Base-by-base conservation (phyloP, 2,888 invertebrate species). In the Frankliniella intonsa region DNA sequence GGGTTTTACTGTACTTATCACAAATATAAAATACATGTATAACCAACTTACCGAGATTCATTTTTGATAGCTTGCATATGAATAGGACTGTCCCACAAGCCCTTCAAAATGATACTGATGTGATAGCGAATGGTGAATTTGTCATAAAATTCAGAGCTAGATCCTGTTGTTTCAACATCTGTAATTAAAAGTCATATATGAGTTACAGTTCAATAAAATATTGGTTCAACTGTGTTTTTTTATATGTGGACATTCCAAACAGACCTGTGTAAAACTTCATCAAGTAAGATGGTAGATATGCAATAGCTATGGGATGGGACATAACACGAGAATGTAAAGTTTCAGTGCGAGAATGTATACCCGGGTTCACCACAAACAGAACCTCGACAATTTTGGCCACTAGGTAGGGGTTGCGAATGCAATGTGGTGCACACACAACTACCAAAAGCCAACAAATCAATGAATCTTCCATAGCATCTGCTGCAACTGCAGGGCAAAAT, bases 91-190 rank as follows among this genome's bases (percentile, higher is more conserved):
- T 94, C 94, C 98, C 99, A 99, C 94, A 99, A 94, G 81, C 94
- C 93, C 89, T 98, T 98, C 85, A 99, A 92, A 86, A 99, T 97
- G 87, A 98, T 93, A 88, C 98, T 98, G 88, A 99, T 98, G 88
- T 98, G 98, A 90, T 98, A 98, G 83, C 99, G 92, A 86, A 99
- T 99, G 17, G 97, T 97, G 89, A 99, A 99, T 89, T 99, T 99
- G 89, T 99, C 99, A 87, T 98, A 99, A 89, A 99, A 99, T 89
- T 99, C 99, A 62, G 97, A 97, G 88, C 96, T 97, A 85, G 98
- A 96, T 14, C 99, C 99, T 14, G 98, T 99, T 17, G 96, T 96
- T 90, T 99, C 99, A 82, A 98, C 96, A 86, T 98, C 98, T 85
- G 85, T 17, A 86, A 85, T 81, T 81, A 83, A 7, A 38, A 80